Evolutionary conservation across 30 jellyfish, hydroid and myxozoan genomes (phyloP), one percentile per base, ranked within the genome.

Genomic region (Aurelia sp.): DNA sequence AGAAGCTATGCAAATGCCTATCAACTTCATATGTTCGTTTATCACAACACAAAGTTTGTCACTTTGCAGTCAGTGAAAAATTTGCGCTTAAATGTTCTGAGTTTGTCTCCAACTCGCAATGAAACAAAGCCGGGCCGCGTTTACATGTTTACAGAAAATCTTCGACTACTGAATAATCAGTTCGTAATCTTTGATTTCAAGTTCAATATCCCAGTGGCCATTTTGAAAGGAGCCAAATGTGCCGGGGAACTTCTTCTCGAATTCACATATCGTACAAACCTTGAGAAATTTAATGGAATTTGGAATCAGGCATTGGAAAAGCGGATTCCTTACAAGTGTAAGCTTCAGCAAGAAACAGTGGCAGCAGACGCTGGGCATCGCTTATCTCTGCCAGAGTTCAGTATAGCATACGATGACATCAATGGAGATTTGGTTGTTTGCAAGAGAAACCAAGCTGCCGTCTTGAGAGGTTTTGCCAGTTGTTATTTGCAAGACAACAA

Each of bases 1-100:
- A 53, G 72, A 30, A 62, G 93, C 51, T 23, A 58, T 52, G 71
- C 93, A 13, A 84, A 84, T 84, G 93, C 93, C 19, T 84, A 68
- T 40, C 58, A 84, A 9, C 67, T 84, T 21, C 76, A 62, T 22
- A n/a, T 51, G 51, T 62, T 59, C 35, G 76, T 84, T 76, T 84
- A 84, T 47, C 71, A 30, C 76, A 81, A 84, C 30, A 11, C 86
- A 20, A 57, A 71, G 17, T 60, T 84, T 35, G 59, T 84, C 12
- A 63, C n/a, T 0, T 70, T 84, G 53, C 73, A 20, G 15, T 84
- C 93, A 4, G 31, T 61, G 33, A 52, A 60, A 4, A 64, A 13
- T 37, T 10, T 71, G 3, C 51, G 11, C 7, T 1, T 4, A 4
- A 47, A 52, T 17, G 40, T 47, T n/a, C 55, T 11, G 19, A 73